Base-by-base conservation (phyloP, 2,888 invertebrate species). In the Ormyrus thymus region DNA sequence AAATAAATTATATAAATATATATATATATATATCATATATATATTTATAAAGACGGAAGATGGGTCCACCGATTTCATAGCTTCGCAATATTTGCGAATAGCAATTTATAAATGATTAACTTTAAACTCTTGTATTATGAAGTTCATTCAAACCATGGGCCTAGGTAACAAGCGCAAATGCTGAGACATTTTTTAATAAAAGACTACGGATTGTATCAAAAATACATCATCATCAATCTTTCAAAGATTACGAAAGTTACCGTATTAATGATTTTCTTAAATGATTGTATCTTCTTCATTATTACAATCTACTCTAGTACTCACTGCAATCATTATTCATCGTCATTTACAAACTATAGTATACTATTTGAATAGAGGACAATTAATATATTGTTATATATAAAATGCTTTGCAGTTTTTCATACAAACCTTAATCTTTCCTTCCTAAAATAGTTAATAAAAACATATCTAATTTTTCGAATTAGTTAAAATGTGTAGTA, bases 361-460 rank as follows among this genome's bases (percentile, higher is more conserved):
- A 76, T 78, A 78, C 72, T 76, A 80, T 81, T 80, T 84, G 80
- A 86, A 87, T 87, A 87, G 86, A 87, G 85, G 86, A 86, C 84
- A 84, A 86, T 87, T 87, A 87, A 87, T 87, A 87, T 87, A 87
- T 87, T 87, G 86, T 87, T 87, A 87, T 84, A 84, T 79, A 84
- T 82, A 84, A 29, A 81, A 74, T 62, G n/a, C n/a, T 71, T 58
- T 6, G 8, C 66, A 58, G 56, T 79, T 62, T 65, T 81, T 65
- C 50, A 65, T 73, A 7, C 61, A 48, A 50, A 29, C 71, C 75
- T 65, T 46, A n/a, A 55, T 29, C 58, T 13, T 15, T 9, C 10
- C 48, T 66, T 15, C 68, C 65, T 69, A 43, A 62, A n/a, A 29
- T 29, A 29, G 29, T 29, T 29, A 29, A 29, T 29, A 29, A 8